Conservation (phyloP, 2,888 invertebrate genomes). For the Chrysolina americana region DNA sequence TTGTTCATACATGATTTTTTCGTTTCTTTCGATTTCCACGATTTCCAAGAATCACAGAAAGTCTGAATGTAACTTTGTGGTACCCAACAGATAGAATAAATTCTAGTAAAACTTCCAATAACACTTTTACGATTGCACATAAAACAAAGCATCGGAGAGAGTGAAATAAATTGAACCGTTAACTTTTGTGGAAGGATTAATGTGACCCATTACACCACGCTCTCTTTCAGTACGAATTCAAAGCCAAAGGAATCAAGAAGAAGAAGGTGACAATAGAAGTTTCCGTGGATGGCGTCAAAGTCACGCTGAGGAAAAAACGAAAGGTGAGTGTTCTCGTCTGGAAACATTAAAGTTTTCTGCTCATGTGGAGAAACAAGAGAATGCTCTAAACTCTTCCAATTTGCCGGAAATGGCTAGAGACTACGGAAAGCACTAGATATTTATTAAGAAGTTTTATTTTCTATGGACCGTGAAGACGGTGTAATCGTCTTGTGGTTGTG, state of each 20-base stretch:
- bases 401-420: constrained; percentile 38
- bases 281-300: constrained; percentile 95
- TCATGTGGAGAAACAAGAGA: constrained; percentile 47
- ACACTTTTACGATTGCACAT: background rate
- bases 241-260: constrained; percentile 97
- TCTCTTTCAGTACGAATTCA: constrained; percentile 94
- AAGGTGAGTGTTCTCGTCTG: constrained; percentile 69
- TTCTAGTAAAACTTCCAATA: background rate
- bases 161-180: background rate
- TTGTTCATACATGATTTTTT: no score
- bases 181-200: constrained; percentile 14
- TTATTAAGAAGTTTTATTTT: constrained; percentile 46
- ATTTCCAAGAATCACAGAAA: no score
- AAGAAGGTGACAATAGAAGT: constrained; percentile 96
- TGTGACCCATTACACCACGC: constrained; percentile 5
- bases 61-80: no score
- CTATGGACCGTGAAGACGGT: background rate
- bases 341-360: constrained; percentile 18
- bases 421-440: constrained; percentile 40
- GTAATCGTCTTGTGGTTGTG: background rate
- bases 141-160: background rate
- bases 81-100: background rate
- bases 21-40: no score
- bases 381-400: constrained; percentile 50
- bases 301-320: constrained; percentile 88